phyloP scores from a whole-genome alignment of 2,888 invertebrate genomes.

The Mellilla xanthometata region DNA sequence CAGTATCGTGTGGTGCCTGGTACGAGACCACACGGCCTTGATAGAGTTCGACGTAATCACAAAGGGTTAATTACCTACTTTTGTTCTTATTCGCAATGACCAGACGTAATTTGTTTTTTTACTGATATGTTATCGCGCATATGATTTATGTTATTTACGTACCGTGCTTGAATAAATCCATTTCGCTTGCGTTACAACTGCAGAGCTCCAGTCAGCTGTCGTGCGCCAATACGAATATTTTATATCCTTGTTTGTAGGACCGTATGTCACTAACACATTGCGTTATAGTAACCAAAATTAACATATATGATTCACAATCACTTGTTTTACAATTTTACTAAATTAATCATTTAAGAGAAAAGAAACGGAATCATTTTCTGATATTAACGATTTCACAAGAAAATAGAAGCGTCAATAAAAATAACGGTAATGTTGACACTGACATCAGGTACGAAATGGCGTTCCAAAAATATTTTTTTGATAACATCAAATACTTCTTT shows the following conservation, averaged over 20 bases:
- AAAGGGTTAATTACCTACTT: constrained; percentile 40
- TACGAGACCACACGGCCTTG: constrained; percentile 73
- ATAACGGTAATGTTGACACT: no score
- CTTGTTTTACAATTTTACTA: no score
- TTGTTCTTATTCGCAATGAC: constrained; percentile 13
- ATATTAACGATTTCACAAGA: background rate
- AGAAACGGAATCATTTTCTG: no score
- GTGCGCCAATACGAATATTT: constrained; percentile 1
- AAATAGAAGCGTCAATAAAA: no score
- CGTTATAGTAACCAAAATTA: no score
- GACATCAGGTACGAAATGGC: no score
- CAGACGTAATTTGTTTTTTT: background rate
- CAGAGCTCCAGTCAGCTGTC: background rate
- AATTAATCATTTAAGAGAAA: no score
- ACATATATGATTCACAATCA: no score
- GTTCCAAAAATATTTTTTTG: no score
- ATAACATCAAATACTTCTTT: no score
- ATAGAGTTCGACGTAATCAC: constrained; percentile 59
- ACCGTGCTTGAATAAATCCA: constrained; percentile 65
- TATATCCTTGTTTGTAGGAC: background rate
- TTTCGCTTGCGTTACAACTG: constrained; percentile 22
- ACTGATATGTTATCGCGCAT: background rate
- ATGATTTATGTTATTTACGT: constrained; percentile 10
- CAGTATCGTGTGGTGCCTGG: constrained; percentile 62
- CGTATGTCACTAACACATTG: no score